Evolutionary conservation across 2,797 vertebrate genomes (phyloP), one percentile per base, ranked within the genome.

Genomic region (Aeoliscus strigatus): DNA sequence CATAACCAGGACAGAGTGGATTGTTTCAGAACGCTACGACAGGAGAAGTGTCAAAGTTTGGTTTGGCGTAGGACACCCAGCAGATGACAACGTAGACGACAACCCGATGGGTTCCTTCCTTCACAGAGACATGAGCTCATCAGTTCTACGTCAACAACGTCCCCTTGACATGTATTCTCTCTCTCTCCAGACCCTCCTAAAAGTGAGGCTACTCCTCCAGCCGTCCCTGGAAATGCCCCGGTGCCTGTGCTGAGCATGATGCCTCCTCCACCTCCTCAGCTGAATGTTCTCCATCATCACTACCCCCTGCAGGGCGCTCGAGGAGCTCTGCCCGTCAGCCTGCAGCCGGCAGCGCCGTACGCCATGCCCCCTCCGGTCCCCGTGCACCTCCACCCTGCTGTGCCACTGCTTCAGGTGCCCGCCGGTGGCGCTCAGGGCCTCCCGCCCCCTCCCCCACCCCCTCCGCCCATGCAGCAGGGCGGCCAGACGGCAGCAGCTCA

Each of bases 361-460:
- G 87, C 32, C 56, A 82, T 94, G 50, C 90, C 86, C 29, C 90
- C 91, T 56, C 92, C 89, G 47, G 83, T 93, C 35, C 91, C 96
- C 21, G 63, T 94, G 78, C 94, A 94, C 60, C 87, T 96, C 48
- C 93, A 92, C 66, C 13, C 92, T 0, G 81, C 90, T 25, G 83
- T 92, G 46, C 91, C 93, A 43, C 88, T 94, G 40, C 80, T 95
- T 56, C 93, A 93, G 79, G 89, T 92, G 61, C 89, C 93, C n/a
- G 75, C 90, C 44, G 89, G 90, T 13, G 76, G 89, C 5, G 80
- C 91, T 73, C 95, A 97, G 87, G 92, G 90, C 77, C 89, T 90
- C 29, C 94, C 93, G 0, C 95, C 96, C 0, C 96, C 95, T 7
- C 95, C 96, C 4, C 94, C 96, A 2, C 96, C 96, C 0, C 95